Evolutionary conservation across 2,888 invertebrate species (phyloP).

Genomic region (Blera fallax): DNA sequence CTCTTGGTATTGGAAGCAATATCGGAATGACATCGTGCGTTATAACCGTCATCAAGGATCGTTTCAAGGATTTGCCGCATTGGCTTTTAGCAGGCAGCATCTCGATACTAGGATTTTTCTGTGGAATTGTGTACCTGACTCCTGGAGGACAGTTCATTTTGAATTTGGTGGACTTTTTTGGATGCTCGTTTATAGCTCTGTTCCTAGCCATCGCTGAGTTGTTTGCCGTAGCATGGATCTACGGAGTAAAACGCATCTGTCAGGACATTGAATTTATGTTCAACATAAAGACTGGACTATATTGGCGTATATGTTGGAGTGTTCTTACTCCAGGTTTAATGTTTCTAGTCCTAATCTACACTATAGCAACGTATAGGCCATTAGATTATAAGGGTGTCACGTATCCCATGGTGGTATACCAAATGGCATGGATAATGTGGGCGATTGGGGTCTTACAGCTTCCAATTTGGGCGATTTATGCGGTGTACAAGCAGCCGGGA

Average conservation of each 20-base stretch:
- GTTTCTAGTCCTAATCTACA: slow-evolving; percentile 87
- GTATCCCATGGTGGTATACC: slow-evolving; percentile 85
- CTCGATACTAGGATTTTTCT: slow-evolving; percentile 83
- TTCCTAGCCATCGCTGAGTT: slow-evolving; percentile 86
- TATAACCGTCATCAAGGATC: slow-evolving; percentile 82
- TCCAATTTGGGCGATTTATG: slow-evolving; percentile 80
- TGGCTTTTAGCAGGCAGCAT: slow-evolving; percentile 83
- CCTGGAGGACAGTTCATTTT: slow-evolving; percentile 89
- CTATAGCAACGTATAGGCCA: slow-evolving; percentile 84
- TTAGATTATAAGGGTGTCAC: slow-evolving; percentile 84
- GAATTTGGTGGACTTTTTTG: slow-evolving; percentile 88
- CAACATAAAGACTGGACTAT: slow-evolving; percentile 84
- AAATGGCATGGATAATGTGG: slow-evolving; percentile 83
- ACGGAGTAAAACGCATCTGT: slow-evolving; percentile 87
- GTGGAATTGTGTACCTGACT: slow-evolving; percentile 86
- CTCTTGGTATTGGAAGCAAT: slow-evolving; percentile 83
- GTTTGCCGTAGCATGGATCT: slow-evolving; percentile 88
- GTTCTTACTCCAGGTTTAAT: slow-evolving; percentile 88
- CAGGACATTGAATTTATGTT: slow-evolving; percentile 92
- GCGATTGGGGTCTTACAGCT: slow-evolving; percentile 83
- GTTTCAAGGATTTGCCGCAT: slow-evolving; percentile 80
- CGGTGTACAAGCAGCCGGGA: slow-evolving; percentile 78
- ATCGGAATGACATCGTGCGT: slow-evolving; percentile 82
- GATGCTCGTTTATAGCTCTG: slow-evolving; percentile 89
- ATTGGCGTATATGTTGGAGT: slow-evolving; percentile 92